Evolutionary conservation across 2,888 invertebrate species (phyloP).

Genomic region (Quadroppia sp.): DNA sequence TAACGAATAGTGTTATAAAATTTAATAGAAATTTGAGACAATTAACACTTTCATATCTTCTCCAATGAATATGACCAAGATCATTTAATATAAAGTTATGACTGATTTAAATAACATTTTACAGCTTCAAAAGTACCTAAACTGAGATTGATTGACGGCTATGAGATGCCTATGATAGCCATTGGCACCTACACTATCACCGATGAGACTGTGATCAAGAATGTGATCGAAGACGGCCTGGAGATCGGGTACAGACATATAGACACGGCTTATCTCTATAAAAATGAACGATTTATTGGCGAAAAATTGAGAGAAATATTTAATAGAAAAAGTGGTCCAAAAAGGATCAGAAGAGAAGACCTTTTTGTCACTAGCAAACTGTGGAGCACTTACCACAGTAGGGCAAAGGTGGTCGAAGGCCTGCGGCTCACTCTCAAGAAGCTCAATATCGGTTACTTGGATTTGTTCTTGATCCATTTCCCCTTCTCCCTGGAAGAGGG

Average conservation of each 20-base stretch:
- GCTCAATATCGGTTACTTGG: slow-evolving; percentile 71
- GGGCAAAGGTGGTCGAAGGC: slow-evolving; percentile 68
- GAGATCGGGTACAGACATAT: slow-evolving; percentile 34
- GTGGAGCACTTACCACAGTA: slow-evolving; percentile 83
- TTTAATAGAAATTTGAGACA: too few species aligned
- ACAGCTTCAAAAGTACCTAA: background rate
- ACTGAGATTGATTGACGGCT: background rate
- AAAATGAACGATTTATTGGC: slow-evolving; percentile 32
- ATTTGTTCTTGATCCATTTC: slow-evolving; percentile 88
- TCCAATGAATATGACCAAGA: too few species aligned
- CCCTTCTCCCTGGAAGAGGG: slow-evolving; percentile 67
- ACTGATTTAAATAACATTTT: too few species aligned
- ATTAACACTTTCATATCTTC: too few species aligned
- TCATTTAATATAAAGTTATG: too few species aligned
- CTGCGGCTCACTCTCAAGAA: slow-evolving; percentile 65
- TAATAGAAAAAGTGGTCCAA: slow-evolving; percentile 44
- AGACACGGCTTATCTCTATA: slow-evolving; percentile 40
- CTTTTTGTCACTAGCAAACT: slow-evolving; percentile 57
- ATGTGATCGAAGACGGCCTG: background rate
- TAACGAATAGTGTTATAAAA: too few species aligned
- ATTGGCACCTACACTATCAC: background rate
- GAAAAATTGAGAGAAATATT: slow-evolving; percentile 45
- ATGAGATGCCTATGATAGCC: slow-evolving; percentile 6
- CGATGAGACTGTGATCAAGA: background rate
- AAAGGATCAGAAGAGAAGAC: slow-evolving; percentile 51